These are phyloP conservation scores for Ctenodactylus gundi DNA, from an alignment of 2,113 vertebrate species.

Conservation along the genomic window DNA sequence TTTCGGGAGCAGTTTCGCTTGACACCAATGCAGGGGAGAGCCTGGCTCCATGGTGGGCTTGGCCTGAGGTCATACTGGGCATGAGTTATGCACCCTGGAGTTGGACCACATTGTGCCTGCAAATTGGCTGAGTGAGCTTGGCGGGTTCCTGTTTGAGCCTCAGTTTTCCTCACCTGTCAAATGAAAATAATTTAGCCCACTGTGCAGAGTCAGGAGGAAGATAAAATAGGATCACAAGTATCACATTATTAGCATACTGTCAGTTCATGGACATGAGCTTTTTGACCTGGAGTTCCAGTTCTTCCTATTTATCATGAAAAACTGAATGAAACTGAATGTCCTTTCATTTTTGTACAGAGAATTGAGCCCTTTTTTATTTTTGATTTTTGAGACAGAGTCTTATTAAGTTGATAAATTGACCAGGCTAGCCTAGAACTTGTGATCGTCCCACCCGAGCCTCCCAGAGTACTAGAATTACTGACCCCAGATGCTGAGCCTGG, in stretches of 20 bases:
- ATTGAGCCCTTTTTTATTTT: no score
- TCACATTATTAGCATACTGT: neutral
- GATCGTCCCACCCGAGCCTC: no score
- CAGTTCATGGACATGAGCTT: neutral
- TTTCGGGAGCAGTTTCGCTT: neutral
- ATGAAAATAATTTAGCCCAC: neutral
- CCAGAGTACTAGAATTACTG: no score
- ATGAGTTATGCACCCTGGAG: neutral
- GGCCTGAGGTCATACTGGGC: neutral
- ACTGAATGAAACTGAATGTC: no score
- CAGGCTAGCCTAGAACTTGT: no score
- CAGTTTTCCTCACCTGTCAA: neutral
- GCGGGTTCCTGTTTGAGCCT: neutral
- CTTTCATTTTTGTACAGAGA: no score
- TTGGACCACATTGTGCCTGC: neutral
- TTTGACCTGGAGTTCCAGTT: neutral
- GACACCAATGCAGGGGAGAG: neutral
- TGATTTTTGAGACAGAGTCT: no score
- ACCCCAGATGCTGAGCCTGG: no score
- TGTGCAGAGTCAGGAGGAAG: neutral
- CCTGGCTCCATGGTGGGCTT: neutral
- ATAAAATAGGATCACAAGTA: neutral
- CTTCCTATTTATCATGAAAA: neutral
- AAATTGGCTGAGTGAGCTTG: neutral
- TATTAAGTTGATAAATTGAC: no score